These are phyloP conservation scores for Pogonomyrmex californicus DNA, from an alignment of 1,140 invertebrate genomes.

Conservation along the genomic window DNA sequence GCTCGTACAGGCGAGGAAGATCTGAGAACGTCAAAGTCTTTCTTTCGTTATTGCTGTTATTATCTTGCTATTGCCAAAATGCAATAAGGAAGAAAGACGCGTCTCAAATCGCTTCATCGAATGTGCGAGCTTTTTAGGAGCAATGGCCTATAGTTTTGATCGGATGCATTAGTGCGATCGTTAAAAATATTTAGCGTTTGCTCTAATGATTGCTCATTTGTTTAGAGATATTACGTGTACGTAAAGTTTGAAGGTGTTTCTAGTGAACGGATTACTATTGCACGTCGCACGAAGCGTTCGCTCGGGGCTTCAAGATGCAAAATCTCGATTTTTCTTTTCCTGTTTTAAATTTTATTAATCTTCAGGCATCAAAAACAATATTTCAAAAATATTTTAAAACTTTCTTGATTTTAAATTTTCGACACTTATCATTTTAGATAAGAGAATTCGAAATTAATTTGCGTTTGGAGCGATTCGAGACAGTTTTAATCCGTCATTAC, in stretches of 20 bases:
- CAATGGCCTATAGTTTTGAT: not conserved
- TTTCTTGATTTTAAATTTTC: not conserved
- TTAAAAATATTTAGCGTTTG: not conserved
- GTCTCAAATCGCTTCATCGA: not conserved
- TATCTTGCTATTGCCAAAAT: not conserved
- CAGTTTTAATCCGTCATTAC: slow-evolving; percentile 14
- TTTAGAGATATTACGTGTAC: slow-evolving; percentile 11
- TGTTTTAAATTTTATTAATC: not conserved
- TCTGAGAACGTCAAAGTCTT: slow-evolving; percentile 30
- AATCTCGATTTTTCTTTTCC: slow-evolving; percentile 4
- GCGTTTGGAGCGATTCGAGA: not conserved
- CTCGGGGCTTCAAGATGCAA: slow-evolving; percentile 8
- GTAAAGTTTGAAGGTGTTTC: not conserved
- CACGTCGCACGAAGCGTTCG: not conserved
- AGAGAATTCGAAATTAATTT: slow-evolving; percentile 14
- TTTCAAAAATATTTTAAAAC: not conserved
- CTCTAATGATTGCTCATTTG: slow-evolving; percentile 20
- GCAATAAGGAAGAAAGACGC: not conserved
- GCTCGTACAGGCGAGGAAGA: slow-evolving; percentile 92
- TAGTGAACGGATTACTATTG: not conserved
- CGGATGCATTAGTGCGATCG: not conserved
- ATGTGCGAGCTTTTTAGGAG: not conserved
- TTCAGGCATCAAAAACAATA: slow-evolving; percentile 5
- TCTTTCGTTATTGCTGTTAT: not conserved
- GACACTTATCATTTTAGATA: not conserved